Percentiles rank a stretch among this genome's conserved stretches.
Evolutionary conservation across 2,888 invertebrate genomes (phyloP).

Genomic region (Nomada lathburiana): DNA sequence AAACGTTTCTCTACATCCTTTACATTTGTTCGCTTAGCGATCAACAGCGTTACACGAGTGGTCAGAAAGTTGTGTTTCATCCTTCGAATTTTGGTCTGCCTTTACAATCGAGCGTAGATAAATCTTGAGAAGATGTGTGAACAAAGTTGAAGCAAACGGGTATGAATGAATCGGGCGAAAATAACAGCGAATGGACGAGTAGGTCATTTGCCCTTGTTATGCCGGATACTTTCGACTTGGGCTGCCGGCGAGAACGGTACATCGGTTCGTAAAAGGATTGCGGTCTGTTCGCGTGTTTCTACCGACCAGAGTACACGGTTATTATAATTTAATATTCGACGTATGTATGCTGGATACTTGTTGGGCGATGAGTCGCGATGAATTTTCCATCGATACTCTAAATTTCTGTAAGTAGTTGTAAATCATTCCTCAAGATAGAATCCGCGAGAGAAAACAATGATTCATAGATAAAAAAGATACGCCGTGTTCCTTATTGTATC

Average conservation of each 20-base stretch:
- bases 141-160: background rate
- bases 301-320: constrained; percentile 37
- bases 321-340: constrained; percentile 46
- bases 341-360: background rate
- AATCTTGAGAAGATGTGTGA: background rate
- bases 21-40: background rate
- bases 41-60: background rate
- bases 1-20: background rate
- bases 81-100: too few species aligned
- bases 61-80: background rate
- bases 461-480: constrained; percentile 9
- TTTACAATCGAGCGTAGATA: too few species aligned
- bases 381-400: background rate
- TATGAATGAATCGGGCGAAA: constrained; percentile 42
- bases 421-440: background rate
- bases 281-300: constrained; percentile 44
- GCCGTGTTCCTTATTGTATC: constrained; percentile 10
- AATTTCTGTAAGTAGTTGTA: background rate
- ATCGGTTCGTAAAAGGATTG: constrained; percentile 63
- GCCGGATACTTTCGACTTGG: constrained; percentile 66
- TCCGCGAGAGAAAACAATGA: background rate
- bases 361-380: constrained; percentile 7
- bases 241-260: constrained; percentile 57
- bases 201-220: constrained; percentile 66
- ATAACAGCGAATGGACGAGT: constrained; percentile 58